Conservation (phyloP, 2,797 vertebrate species). For the Acrocephalus scirpaceus region DNA sequence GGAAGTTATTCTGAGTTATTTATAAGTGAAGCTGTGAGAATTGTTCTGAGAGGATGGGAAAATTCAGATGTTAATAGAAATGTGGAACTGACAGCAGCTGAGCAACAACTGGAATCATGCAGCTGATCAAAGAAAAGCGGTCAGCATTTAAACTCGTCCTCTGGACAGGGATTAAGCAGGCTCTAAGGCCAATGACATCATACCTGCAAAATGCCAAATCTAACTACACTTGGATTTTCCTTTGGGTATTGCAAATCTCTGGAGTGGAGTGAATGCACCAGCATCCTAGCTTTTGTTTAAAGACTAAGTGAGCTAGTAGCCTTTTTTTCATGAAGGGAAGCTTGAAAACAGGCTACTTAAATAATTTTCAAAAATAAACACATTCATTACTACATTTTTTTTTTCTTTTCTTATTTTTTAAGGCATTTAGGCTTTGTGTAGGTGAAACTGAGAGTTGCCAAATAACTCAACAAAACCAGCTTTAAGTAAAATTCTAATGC, state of each 20-base stretch:
- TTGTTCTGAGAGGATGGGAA: background rate
- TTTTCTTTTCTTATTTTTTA: background rate
- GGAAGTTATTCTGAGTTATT: background rate
- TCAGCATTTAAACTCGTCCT: background rate
- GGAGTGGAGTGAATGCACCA: background rate
- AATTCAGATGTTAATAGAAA: background rate
- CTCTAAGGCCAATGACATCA: conserved; percentile 6
- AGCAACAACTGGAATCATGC: background rate
- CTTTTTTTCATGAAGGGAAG: background rate
- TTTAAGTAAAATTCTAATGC: background rate
- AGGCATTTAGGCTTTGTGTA: background rate
- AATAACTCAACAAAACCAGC: background rate
- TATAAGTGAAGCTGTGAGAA: background rate
- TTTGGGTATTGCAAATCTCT: background rate
- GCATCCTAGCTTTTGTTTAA: background rate
- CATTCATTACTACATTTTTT: background rate
- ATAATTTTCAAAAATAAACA: background rate
- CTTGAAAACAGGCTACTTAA: background rate
- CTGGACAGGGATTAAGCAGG: background rate
- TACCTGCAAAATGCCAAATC: background rate
- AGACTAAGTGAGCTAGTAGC: background rate
- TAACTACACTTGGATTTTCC: background rate
- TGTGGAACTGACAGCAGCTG: background rate
- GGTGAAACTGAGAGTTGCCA: background rate
- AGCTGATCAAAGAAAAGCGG: background rate